Base-by-base conservation (phyloP, 2,113 vertebrate genomes). In the Brachyistius frenatus region DNA sequence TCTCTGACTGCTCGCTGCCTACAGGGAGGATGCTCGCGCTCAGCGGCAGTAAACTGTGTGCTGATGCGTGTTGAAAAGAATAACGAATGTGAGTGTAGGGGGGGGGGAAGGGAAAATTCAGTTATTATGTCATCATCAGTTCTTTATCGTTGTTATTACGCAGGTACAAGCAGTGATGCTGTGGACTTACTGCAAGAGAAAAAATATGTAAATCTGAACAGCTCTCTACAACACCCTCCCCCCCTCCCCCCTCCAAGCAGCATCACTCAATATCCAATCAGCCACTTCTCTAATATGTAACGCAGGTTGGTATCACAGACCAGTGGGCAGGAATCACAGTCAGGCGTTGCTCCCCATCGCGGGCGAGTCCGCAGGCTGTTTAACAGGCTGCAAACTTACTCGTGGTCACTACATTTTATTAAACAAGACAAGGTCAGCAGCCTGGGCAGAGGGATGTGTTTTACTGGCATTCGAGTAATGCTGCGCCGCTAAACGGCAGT, bases 351-450 rank as follows among this genome's bases (percentile, higher is more conserved):
- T 84, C 50, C 32, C 46, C 23, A 23, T 62, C 36, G 55, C 62
- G 32, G 65, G 49, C 62, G 13, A 65, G 83, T 23, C 71, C 70
- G 60, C 70, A 35, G 77, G 76, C 77, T 80, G 76, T 86, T 85
- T 84, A 87, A 86, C 86, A 79, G 75, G 65, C 71, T 71, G 80
- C 82, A 37, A 76, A 90, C 73, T 78, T 78, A 75, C 70, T 71
- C 84, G 53, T 66, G 88, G 81, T 66, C 83, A 85, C 75, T 68
- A 89, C 77, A 86, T 89, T 88, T 87, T 86, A 91, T 91, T 86
- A 87, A 82, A 88, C 89, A 83, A 88, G 90, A 91, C 89, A 93
- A 92, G 89, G 89, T 91, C 86, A 80, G 56, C 60, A 55, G 76
- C 76, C 77, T 23, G 71, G 71, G 85, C 83, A 60, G 56, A 81